Evolutionary conservation across 2,113 vertebrate genomes (phyloP).

Genomic region (Boulengeromyrus knoepffleri): DNA sequence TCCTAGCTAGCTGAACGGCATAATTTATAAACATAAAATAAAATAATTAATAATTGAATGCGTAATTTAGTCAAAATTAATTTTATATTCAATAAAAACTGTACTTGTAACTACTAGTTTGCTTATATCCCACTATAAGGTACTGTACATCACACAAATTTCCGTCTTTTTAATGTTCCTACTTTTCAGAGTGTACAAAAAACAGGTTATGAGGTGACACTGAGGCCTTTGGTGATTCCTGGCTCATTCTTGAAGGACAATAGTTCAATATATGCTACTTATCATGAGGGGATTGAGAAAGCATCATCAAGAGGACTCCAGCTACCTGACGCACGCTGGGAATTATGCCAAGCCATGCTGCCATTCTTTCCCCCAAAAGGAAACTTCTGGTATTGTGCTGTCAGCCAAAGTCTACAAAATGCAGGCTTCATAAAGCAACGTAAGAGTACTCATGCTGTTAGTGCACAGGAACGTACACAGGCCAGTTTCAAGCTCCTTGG

Average conservation of each 20-base stretch:
- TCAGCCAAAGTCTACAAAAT: neutral
- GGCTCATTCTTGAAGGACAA: neutral
- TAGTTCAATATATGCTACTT: neutral
- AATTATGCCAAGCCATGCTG: neutral
- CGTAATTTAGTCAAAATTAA: neutral
- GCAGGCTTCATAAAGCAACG: neutral
- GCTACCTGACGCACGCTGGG: neutral
- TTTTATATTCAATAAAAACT: neutral
- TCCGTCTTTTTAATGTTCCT: too few relatives aligned
- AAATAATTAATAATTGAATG: neutral
- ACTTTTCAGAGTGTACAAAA: neutral
- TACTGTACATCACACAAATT: neutral
- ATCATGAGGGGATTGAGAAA: neutral
- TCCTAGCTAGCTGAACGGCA: neutral
- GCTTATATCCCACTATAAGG: neutral
- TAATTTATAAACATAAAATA: neutral
- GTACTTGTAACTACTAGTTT: neutral
- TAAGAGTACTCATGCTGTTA: neutral
- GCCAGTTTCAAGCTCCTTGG: neutral
- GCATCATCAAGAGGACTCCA: neutral
- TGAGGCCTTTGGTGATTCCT: neutral
- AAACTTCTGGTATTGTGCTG: neutral
- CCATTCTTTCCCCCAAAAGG: neutral
- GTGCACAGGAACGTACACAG: neutral
- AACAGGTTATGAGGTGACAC: neutral